Conservation (phyloP, 2,888 invertebrate species). For the Sinodicranocentrus sp. region DNA sequence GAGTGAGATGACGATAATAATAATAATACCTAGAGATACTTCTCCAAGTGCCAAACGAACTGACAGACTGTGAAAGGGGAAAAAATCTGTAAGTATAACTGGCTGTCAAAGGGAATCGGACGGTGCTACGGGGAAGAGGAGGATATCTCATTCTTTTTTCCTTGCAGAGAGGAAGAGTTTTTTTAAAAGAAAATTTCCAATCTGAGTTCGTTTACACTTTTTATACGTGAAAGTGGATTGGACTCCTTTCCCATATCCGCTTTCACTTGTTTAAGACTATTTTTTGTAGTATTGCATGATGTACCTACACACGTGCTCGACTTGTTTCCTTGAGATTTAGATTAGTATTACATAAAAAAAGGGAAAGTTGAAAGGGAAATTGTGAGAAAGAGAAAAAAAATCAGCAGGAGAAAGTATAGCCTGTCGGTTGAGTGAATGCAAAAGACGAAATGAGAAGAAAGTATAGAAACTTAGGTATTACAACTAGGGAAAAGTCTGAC, state of each 20-base stretch:
- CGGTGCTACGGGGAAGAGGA: conserved; percentile 14
- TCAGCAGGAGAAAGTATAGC: conserved; percentile 30
- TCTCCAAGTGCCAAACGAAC: conserved; percentile 36
- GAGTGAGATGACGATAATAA: conserved; percentile 31
- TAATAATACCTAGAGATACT: conserved; percentile 32
- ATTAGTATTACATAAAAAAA: conserved; percentile 6
- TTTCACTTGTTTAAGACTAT: not conserved
- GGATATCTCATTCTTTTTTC: conserved; percentile 19
- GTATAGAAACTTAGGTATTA: not conserved
- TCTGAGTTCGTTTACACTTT: conserved; percentile 33
- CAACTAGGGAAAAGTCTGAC: conserved; percentile 32
- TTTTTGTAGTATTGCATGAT: not conserved
- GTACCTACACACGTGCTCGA: conserved; percentile 9
- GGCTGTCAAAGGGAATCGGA: conserved; percentile 30
- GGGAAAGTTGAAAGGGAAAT: conserved; percentile 27
- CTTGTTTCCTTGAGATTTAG: conserved; percentile 8
- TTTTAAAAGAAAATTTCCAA: conserved; percentile 20
- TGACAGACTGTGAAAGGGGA: conserved; percentile 28
- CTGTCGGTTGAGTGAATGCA: conserved; percentile 50
- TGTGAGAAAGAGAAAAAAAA: conserved; percentile 24
- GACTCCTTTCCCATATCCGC: not conserved
- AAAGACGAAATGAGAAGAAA: conserved; percentile 34
- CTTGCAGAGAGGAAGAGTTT: not conserved
- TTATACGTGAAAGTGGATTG: conserved; percentile 33
- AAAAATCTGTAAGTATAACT: not conserved